A percentile compares a stretch with the other conserved stretches of the same genome.
Conservation (phyloP, 1,140 invertebrate genomes). For the Hyposmocoma kahamanoa region DNA sequence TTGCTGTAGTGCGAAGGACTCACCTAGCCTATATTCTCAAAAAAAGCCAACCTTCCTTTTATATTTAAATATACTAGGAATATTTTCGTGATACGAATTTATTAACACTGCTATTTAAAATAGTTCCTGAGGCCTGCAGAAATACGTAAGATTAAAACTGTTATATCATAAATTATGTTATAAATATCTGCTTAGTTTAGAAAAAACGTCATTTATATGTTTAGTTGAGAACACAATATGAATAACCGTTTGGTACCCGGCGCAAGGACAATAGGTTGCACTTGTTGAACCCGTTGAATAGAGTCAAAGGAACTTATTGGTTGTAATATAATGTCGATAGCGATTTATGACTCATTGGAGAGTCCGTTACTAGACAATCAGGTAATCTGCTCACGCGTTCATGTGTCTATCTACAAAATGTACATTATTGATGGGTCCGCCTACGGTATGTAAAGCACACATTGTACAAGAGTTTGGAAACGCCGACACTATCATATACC, state of each 20-base stretch:
- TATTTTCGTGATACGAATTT: too few species aligned
- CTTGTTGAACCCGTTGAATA: constrained; percentile 54
- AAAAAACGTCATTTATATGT: too few species aligned
- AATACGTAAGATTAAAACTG: too few species aligned
- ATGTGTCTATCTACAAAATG: constrained; percentile 37
- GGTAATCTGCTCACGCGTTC: constrained; percentile 39
- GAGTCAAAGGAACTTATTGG: constrained; percentile 62
- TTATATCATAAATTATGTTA: too few species aligned
- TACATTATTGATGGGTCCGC: constrained; percentile 47
- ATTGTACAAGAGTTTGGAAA: constrained; percentile 24
- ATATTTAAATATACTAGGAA: too few species aligned
- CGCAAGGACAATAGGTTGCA: constrained; percentile 58
- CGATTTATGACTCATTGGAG: constrained; percentile 54
- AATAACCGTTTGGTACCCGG: constrained; percentile 47
- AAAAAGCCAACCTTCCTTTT: background rate
- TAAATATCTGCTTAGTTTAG: too few species aligned
- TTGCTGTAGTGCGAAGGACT: background rate
- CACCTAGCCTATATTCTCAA: background rate
- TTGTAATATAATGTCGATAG: constrained; percentile 49
- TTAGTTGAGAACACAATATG: constrained; percentile 43
- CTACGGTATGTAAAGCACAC: constrained; percentile 35
- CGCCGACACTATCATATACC: constrained; percentile 23
- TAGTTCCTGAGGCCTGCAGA: too few species aligned
- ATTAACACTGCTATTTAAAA: too few species aligned
- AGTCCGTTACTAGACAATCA: constrained; percentile 45